Conservation (phyloP, 2,797 vertebrate genomes). For the Poecilia velifera region DNA sequence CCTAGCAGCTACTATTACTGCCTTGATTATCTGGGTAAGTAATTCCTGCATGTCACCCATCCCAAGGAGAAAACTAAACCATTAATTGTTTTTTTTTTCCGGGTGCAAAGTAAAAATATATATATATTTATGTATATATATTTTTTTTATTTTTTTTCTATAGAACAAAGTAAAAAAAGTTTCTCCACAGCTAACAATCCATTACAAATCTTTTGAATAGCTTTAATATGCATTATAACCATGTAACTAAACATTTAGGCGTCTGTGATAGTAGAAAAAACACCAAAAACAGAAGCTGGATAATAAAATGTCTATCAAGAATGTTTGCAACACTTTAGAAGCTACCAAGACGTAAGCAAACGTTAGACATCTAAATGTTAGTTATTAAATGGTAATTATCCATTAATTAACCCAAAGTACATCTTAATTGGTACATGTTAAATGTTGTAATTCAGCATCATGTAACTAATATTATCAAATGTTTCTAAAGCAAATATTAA, state of each 20-base stretch:
- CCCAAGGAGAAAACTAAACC: neutral
- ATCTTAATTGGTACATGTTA: neutral
- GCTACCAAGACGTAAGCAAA: neutral
- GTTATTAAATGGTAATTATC: neutral
- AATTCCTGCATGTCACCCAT: neutral
- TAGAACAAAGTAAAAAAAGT: neutral
- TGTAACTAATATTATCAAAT: neutral
- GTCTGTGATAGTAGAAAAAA: neutral
- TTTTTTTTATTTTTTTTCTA: neutral
- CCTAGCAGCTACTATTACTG: slow-evolving; percentile 35
- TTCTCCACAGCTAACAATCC: neutral
- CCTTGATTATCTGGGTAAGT: slow-evolving; percentile 58
- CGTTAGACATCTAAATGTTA: neutral
- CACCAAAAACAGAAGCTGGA: neutral
- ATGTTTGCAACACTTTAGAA: neutral
- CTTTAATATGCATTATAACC: neutral
- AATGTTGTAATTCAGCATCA: neutral
- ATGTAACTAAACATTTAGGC: neutral
- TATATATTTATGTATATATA: too few relatives aligned
- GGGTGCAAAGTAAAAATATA: neutral
- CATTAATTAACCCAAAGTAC: neutral
- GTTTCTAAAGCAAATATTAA: neutral
- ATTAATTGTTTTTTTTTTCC: neutral
- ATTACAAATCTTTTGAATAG: neutral
- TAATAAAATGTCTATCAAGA: neutral